Evolutionary conservation across 2,113 vertebrate genomes (phyloP), one percentile per base, ranked within the genome.

Genomic region (Colaptes auratus): DNA sequence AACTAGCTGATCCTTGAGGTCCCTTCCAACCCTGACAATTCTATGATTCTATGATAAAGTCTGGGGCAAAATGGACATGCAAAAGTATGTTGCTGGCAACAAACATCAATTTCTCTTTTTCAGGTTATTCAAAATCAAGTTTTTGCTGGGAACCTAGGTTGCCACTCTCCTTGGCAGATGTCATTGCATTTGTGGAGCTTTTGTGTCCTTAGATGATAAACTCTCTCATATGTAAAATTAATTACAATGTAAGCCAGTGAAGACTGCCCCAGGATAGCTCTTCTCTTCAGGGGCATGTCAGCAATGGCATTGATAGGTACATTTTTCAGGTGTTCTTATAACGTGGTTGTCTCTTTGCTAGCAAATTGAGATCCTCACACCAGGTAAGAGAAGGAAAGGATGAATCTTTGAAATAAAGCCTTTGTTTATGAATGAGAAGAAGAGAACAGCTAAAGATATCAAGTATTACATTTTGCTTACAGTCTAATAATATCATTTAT

Each of bases 171-270:
- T 82, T 90, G 73, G 28, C 59, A 67, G 46, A 39, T 20, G 15
- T 69, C 81, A 27, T 56, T 86, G 25, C 19, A 48, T n/a, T 60
- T 87, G 46, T 61, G 72, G 89, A 92, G 66, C 50, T 89, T 84
- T 61, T 89, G 63, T 33, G 25, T 58, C 56, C 66, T 81, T 63
- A 76, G 74, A 66, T 93, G 83, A 90, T 95, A 92, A 97, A 95
- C n/a, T 88, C 67, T 44, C 30, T 61, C 9, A 72, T 93, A 89
- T 31, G 36, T 83, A 87, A 82, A 96, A 94, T 92, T 88, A 86
- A 84, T 89, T 85, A 59, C 42, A 4, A 13, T 25, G 39, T 64
- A 28, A 66, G 28, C 33, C 70, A 86, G 25, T 0, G 1, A 55
- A 89, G 69, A 70, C 19, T 56, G 55, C 63, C 33, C 13, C 46